phyloP scores from a whole-genome alignment of 2,113 vertebrate species.

The Anser brachyrhynchus region DNA sequence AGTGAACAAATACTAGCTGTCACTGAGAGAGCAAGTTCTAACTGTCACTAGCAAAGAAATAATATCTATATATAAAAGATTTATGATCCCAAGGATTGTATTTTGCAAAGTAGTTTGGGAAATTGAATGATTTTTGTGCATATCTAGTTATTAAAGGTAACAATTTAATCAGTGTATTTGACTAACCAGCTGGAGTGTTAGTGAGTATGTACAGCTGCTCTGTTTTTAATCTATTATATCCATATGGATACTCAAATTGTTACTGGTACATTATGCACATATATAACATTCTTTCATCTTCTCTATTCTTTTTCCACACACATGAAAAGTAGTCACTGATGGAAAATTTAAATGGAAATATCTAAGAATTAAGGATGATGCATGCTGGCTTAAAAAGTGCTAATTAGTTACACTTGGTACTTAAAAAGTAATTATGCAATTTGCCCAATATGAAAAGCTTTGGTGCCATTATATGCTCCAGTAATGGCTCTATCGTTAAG shows the following conservation, averaged over 20 bases:
- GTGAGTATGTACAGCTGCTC: background rate
- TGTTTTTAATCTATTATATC: background rate
- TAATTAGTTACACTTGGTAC: background rate
- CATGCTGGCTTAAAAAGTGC: background rate
- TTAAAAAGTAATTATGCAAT: background rate
- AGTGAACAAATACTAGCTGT: background rate
- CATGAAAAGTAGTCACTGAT: background rate
- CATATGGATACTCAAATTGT: background rate
- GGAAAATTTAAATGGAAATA: background rate
- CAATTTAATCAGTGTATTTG: constrained; percentile 7
- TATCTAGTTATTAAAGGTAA: background rate
- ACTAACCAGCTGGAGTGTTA: constrained; percentile 6
- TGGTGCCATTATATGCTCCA: background rate
- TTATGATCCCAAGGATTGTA: background rate
- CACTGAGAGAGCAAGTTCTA: background rate
- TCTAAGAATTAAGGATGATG: background rate
- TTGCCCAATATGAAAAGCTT: background rate
- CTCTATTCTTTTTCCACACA: background rate
- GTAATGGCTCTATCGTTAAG: background rate
- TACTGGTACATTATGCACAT: background rate
- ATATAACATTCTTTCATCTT: background rate
- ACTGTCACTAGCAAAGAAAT: background rate
- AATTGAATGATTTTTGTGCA: background rate
- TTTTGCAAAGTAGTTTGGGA: background rate
- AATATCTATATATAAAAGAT: background rate